phyloP scores from a whole-genome alignment of 2,113 vertebrate genomes.

The Bos taurus region ARS-UCD2.0 NC_037357.1:18387501-18388000 shows the following conservation, averaged over 20 bases:
- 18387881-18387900: neutral
- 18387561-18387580: neutral
- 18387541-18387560: neutral
- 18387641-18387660: neutral
- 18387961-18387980: neutral
- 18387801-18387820: neutral
- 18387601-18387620: neutral
- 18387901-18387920: neutral
- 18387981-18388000: neutral
- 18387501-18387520: neutral
- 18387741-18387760: neutral
- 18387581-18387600: neutral
- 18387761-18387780: neutral
- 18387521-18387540: neutral
- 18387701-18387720: neutral
- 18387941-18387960: neutral
- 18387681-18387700: neutral
- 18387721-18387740: neutral
- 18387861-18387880: neutral
- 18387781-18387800: neutral
- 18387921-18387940: neutral
- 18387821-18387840: neutral
- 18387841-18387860: neutral
- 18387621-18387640: neutral
- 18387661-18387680: neutral